Evolutionary conservation across 2,113 vertebrate species (phyloP), one percentile per base, ranked within the genome.

Genomic region (Callopanchax toddi): DNA sequence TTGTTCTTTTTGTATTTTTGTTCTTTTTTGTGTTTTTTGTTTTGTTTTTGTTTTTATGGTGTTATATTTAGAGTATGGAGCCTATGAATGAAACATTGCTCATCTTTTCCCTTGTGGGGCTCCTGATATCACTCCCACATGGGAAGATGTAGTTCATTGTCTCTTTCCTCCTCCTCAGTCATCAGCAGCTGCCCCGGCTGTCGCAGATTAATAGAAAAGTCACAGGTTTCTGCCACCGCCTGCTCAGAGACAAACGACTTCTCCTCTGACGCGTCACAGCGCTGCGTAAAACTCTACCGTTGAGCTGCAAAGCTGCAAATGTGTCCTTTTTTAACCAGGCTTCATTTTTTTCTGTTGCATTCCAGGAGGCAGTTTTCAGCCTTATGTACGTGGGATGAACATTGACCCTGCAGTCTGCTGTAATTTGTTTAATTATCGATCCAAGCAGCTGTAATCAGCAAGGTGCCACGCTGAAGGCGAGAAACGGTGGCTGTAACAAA

Each of bases 391-490:
- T 59, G 67, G 70, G 52, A 71, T 51, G 60, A 55, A 73, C 76
- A 87, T 78, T 81, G 85, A 89, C 83, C 73, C 29, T 32, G 60
- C 55, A 51, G 73, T 79, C 68, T 16, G 23, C 69, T 74, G 86
- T 87, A 79, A 90, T 91, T 91, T 87, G 77, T 90, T 88, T 84
- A 83, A 84, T 89, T 80, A 89, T 92, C 37, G 89, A 90, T 84
- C 81, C 50, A 15, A 32, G 1, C 21, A 18, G 44, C 69, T 84
- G 74, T 88, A 90, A 91, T 92, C 86, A 90, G 79, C 84, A 62
- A 76, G 73, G 56, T 78, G 79, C 74, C 61, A 65, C 17, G 64
- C 75, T 69, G 44, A 39, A 68, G 79, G 69, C 55, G 42, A 48
- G 63, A 59, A 71, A 62, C 48, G 12, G 71, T 53, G n/a, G 60